These are phyloP conservation scores for Clarias platycephalus DNA, from an alignment of 2,797 vertebrate species.

Conservation along the genomic window DNA sequence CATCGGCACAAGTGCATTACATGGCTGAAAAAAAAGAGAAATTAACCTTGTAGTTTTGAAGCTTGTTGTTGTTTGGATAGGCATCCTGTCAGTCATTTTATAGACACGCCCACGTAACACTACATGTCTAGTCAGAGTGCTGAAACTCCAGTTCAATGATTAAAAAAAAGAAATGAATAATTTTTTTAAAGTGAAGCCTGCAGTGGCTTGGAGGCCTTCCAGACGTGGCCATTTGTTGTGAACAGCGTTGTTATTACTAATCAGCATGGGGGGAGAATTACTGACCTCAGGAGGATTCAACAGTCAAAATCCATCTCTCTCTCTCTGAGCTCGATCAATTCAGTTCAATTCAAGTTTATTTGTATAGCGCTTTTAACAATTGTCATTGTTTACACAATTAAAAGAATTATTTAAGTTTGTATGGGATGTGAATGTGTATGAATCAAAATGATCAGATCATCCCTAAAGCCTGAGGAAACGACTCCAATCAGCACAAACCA, in stretches of 20 bases:
- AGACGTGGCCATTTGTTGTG: slow-evolving; percentile 43
- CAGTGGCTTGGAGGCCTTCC: slow-evolving; percentile 32
- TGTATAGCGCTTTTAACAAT: no score
- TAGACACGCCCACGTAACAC: background rate
- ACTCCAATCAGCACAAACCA: slow-evolving; percentile 49
- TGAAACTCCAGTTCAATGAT: background rate
- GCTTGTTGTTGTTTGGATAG: background rate
- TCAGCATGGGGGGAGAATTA: slow-evolving; percentile 64
- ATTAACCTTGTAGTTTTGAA: no score
- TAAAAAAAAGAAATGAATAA: no score
- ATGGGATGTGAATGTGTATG: no score
- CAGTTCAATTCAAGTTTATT: no score
- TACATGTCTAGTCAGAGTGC: background rate
- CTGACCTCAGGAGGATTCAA: slow-evolving; percentile 56
- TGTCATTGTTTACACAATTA: no score
- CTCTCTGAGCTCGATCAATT: slow-evolving; percentile 32
- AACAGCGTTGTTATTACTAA: slow-evolving; percentile 60
- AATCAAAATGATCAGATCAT: no score
- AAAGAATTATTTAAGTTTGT: no score
- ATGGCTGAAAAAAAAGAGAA: background rate
- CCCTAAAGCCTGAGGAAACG: slow-evolving; percentile 44
- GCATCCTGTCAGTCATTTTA: background rate
- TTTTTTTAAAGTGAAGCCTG: background rate
- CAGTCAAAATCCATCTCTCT: slow-evolving; percentile 51
- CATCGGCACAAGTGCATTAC: background rate